A percentile compares a stretch with the other conserved stretches of the same genome.
Conservation (phyloP, 2,888 invertebrate species). For the Parelbella ahira region DNA sequence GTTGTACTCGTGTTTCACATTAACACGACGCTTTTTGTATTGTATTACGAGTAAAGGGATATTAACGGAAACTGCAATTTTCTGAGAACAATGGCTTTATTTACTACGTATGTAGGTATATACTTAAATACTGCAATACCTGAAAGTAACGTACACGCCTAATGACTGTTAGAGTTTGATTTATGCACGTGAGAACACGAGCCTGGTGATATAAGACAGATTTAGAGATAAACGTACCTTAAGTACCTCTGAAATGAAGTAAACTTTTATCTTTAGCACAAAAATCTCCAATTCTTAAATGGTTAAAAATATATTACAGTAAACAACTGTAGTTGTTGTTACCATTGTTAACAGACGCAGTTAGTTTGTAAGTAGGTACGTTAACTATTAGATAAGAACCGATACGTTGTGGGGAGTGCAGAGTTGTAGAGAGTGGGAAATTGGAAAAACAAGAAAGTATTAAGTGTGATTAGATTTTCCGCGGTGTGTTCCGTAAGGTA, state of each 20-base stretch:
- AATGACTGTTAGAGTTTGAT: conserved; percentile 19
- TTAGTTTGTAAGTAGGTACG: no score
- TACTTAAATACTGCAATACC: conserved; percentile 17
- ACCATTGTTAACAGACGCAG: not conserved
- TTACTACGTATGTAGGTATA: conserved; percentile 11
- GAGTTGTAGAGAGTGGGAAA: conserved; percentile 40
- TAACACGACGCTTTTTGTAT: conserved; percentile 47
- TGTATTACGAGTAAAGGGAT: conserved; percentile 33
- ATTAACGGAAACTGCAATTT: conserved; percentile 26
- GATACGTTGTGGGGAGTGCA: conserved; percentile 18
- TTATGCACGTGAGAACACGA: conserved; percentile 12
- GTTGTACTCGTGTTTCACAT: conserved; percentile 56
- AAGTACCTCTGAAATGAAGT: not conserved
- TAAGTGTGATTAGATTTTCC: not conserved
- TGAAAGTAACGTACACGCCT: conserved; percentile 20
- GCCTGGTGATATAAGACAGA: no score
- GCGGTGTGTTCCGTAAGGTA: not conserved
- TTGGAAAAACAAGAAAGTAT: conserved; percentile 41
- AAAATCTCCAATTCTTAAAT: no score
- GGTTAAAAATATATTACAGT: no score
- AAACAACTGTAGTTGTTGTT: no score
- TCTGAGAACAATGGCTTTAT: conserved; percentile 29
- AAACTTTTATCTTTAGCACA: no score
- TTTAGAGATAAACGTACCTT: not conserved
- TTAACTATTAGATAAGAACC: conserved; percentile 17